phyloP scores from a whole-genome alignment of 2,113 vertebrate species.

The Neoarius graeffei region DNA sequence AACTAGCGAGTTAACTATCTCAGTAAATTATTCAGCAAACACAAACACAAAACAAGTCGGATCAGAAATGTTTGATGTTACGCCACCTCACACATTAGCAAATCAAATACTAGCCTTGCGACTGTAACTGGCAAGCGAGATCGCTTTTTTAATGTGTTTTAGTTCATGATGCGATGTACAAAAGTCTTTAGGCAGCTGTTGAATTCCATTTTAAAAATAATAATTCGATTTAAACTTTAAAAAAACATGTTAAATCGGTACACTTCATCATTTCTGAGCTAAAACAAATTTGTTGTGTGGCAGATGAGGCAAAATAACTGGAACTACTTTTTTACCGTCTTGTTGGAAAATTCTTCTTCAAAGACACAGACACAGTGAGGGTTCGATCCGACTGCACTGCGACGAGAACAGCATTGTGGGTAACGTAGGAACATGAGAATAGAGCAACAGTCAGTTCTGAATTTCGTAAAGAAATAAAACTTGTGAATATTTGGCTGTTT shows the following conservation, averaged over 20 bases:
- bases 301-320: no score
- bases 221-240: no score
- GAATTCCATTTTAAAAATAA: not conserved
- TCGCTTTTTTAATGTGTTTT: not conserved
- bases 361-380: no score
- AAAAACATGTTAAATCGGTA: no score
- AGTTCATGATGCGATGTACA: not conserved
- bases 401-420: not conserved
- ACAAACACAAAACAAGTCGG: not conserved
- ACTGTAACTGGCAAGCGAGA: not conserved
- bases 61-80: not conserved
- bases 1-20: not conserved
- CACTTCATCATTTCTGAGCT: no score
- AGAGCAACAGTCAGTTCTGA: no score
- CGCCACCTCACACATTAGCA: not conserved
- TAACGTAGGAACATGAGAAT: not conserved
- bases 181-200: not conserved
- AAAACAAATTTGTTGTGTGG: no score
- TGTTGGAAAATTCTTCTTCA: no score
- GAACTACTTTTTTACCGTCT: no score
- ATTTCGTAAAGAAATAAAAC: not conserved
- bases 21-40: not conserved
- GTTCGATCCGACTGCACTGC: no score
- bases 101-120: not conserved
- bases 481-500: not conserved